Base-by-base conservation (phyloP, 2,888 invertebrate genomes). In the Liposcelis brunnea region DNA sequence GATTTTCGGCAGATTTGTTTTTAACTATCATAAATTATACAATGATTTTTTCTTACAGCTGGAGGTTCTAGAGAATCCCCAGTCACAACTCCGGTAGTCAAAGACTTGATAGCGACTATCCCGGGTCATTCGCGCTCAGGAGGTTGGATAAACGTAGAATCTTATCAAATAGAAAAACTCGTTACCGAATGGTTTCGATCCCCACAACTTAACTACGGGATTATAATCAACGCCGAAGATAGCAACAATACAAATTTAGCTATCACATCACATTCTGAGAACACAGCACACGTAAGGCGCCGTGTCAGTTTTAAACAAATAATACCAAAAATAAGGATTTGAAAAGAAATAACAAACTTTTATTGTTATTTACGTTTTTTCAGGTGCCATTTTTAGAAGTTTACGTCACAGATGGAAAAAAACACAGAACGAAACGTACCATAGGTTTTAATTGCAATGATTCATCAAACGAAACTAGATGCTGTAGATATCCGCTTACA, bases 401-500 rank as follows among this genome's bases (percentile, higher is more conserved):
- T 5, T 64, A 70, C 49, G 72, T 70, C 8, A 60, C 65, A 43
- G 71, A 70, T 52, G 61, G 62, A n/a, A 59, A 67, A 48, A 68
- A 73, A 60, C 70, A 76, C 55, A 69, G 85, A 40, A 76, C 74
- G 47, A 77, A 87, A 54, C 74, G 90, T 18, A 83, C 78, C 58
- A 72, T 82, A 45, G 81, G 81, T 18, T 71, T 89, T 58, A 82
- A 83, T 60, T 93, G 93, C 66, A 79, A 81, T 47, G 87, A 86
- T 55, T 73, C 75, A 53, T 76, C 77, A 8, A 71, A 79, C 53
- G 87, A 91, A 57, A 74, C 77, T 21, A 73, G 87, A 38, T 97
- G 97, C 66, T 97, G 97, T 60, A 79, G 94, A 3, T 93, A 91
- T 64, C 91, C 93, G 1, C 70, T 95, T 36, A 79, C 79, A 11